Conservation (phyloP, 1,140 invertebrate genomes). For the Drosophila serrata region DNA sequence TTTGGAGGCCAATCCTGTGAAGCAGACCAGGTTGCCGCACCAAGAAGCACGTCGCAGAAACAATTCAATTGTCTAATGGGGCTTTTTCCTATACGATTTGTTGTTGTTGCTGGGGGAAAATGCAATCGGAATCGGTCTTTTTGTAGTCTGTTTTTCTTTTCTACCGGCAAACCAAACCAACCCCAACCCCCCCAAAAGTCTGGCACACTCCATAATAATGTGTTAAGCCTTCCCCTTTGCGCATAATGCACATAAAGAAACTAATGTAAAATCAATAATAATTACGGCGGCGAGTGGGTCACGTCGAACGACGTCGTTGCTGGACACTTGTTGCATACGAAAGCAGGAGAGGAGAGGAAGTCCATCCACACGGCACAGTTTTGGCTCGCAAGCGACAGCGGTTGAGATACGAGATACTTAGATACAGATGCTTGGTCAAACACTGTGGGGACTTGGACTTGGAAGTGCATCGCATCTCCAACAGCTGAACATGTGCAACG, state of each 20-base stretch:
- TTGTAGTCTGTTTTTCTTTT: constrained; percentile 19
- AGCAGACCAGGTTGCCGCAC: too few species aligned
- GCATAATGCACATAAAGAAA: constrained; percentile 54
- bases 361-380: constrained; percentile 22
- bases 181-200: constrained; percentile 5
- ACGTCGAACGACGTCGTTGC: constrained; percentile 30
- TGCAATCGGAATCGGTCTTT: constrained; percentile 32
- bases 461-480: constrained; percentile 39
- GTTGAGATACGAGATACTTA: constrained; percentile 55
- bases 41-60: not conserved
- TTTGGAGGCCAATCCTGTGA: constrained; percentile 23
- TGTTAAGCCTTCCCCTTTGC: constrained; percentile 50
- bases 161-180: not conserved
- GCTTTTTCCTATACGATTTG: constrained; percentile 23
- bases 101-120: constrained; percentile 19
- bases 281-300: constrained; percentile 70
- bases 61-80: constrained; percentile 33
- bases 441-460: constrained; percentile 10
- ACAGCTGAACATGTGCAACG: constrained; percentile 68
- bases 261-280: constrained; percentile 83
- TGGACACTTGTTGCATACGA: constrained; percentile 77
- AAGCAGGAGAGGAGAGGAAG: constrained; percentile 75
- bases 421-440: constrained; percentile 45
- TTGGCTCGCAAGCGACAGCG: constrained; percentile 68
- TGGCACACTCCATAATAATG: constrained; percentile 76